Percentiles rank a stretch among this genome's conserved stretches.
Evolutionary conservation across 2,888 invertebrate genomes (phyloP).

Genomic region (Sycophila texana): DNA sequence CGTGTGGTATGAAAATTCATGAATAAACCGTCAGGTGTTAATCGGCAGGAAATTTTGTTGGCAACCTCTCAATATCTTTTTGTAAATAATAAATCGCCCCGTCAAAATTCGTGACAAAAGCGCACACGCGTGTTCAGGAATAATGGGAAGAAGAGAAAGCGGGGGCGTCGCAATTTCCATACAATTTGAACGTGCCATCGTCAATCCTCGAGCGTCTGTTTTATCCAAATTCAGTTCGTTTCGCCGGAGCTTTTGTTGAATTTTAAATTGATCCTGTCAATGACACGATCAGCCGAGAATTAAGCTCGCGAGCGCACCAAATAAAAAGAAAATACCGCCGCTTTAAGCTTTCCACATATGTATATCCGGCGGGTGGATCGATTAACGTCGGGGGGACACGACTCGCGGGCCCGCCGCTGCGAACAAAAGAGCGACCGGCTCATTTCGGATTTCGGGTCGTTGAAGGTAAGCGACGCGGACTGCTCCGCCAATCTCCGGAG

Average conservation of each 20-base stretch:
- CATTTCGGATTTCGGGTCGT: neutral
- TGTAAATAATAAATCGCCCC: slow-evolving; percentile 31
- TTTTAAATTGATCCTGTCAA: slow-evolving; percentile 50
- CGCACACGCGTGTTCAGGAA: slow-evolving; percentile 18
- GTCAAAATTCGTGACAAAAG: slow-evolving; percentile 25
- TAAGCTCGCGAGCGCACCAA: slow-evolving; percentile 11
- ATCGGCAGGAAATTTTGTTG: too few relatives aligned
- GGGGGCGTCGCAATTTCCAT: slow-evolving; percentile 33
- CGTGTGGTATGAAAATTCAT: too few relatives aligned
- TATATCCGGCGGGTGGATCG: neutral
- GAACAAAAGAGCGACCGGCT: neutral
- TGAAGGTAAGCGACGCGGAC: too few relatives aligned
- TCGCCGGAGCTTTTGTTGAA: slow-evolving; percentile 31
- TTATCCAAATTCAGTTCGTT: slow-evolving; percentile 32
- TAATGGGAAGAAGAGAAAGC: neutral
- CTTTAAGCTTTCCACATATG: slow-evolving; percentile 3
- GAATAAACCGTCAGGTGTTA: too few relatives aligned
- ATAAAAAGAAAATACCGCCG: slow-evolving; percentile 32
- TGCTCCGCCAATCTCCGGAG: too few relatives aligned
- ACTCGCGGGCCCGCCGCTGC: too few relatives aligned
- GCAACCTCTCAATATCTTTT: too few relatives aligned
- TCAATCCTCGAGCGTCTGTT: slow-evolving; percentile 19
- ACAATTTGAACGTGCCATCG: slow-evolving; percentile 27
- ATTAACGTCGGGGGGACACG: too few relatives aligned
- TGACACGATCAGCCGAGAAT: slow-evolving; percentile 41